Conservation (phyloP, 1,140 invertebrate species). For the Brachionus calyciflorus region DNA sequence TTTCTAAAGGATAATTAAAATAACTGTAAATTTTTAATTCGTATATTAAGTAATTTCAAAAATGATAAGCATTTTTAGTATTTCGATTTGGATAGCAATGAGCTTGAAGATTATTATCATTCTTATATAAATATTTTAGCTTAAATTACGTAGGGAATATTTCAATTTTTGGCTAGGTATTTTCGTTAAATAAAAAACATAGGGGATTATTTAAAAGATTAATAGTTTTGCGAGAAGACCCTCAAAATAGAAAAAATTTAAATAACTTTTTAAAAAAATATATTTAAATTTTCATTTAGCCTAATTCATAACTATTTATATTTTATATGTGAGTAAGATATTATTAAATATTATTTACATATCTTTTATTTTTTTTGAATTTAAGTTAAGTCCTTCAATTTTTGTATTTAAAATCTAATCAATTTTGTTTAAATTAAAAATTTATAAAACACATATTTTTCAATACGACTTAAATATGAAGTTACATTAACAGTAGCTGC, state of each 20-base stretch:
- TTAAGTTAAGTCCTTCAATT: too few relatives aligned
- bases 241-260: neutral
- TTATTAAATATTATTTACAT: neutral
- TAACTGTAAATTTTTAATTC: neutral
- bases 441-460: too few relatives aligned
- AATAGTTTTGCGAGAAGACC: conserved; percentile 9
- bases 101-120: conserved; percentile 14
- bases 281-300: too few relatives aligned
- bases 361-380: too few relatives aligned
- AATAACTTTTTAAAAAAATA: neutral
- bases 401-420: too few relatives aligned
- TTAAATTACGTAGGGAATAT: conserved; percentile 27
- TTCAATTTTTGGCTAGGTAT: conserved; percentile 21
- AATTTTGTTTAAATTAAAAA: too few relatives aligned
- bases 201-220: neutral
- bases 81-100: too few relatives aligned
- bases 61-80: conserved; percentile 22
- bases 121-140: conserved; percentile 21
- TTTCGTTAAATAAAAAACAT: neutral
- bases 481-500: too few relatives aligned
- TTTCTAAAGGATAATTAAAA: conserved; percentile 34
- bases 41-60: neutral
- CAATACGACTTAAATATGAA: too few relatives aligned
- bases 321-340: neutral
- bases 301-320: neutral